Base-by-base conservation (phyloP, 2,113 vertebrate species). In the Periophthalmodon schlosseri region DNA sequence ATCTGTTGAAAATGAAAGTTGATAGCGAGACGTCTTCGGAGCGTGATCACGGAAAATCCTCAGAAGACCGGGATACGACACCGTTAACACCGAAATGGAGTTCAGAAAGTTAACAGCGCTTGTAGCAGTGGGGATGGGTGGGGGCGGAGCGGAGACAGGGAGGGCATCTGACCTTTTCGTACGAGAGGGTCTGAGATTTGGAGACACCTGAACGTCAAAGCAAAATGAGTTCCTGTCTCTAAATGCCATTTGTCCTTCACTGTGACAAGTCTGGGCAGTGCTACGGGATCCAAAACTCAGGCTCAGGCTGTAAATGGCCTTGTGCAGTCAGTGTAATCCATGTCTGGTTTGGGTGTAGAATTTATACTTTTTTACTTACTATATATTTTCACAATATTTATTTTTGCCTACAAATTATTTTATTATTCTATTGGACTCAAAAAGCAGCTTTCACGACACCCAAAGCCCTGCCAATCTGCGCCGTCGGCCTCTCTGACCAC, bases 91-190 rank as follows among this genome's bases (percentile, higher is more conserved):
- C 13, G 15, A 65, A 72, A 77, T 49, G 68, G 75, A 82, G 57
- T 77, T 84, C 49, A 63, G 28, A 66, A 72, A 75, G 70, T 58
- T 36, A 77, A 69, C 46, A 77, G 52, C 12, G 63, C 24, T 58
- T 74, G 14, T 8, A 57, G 23, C 5, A 16, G 44, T 23, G 24
- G 50, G 15, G 36, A 67, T 44, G 34, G 65, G 63, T 52, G 23
- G 12, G 50, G 12, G 20, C 15, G 70, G 47, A 77, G 70, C 34
- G 50, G 63, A 0, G 44, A 67, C 46, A 6, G 34, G 36, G 50
- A 76, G 49, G 74, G 47, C 65, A 61, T 44, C 11, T 76, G 75
- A 82, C 84, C 79, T 86, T 85, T 86, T 71, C 39, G 44, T 69
- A 39, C 9, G n/a, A 46, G 72, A 50, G 10, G 66, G 4, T 56